Conservation (phyloP, 2,113 vertebrate species). For the Clarias gariepinus region DNA sequence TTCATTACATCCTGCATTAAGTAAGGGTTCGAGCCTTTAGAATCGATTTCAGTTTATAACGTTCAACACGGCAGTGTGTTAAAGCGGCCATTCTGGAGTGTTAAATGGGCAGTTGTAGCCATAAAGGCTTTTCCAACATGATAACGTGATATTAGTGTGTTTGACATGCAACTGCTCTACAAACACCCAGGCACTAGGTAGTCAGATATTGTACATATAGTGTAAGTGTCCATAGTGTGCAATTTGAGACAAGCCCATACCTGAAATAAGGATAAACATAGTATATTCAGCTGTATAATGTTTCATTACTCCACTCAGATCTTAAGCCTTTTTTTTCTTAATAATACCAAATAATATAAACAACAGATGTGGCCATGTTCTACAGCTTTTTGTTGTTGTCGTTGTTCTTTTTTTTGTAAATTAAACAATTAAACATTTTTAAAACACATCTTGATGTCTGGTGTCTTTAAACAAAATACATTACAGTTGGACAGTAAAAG, state of each 20-base stretch:
- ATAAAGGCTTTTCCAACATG: not conserved
- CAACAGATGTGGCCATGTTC: not conserved
- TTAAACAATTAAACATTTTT: constrained; percentile 17
- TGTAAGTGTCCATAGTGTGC: not conserved
- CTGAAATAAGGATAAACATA: not conserved
- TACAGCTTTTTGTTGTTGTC: not conserved
- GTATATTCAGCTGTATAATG: not conserved
- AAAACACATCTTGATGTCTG: not conserved
- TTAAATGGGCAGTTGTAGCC: not conserved
- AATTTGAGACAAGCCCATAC: not conserved
- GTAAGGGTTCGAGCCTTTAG: not conserved
- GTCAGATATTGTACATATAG: not conserved
- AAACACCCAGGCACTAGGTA: not conserved
- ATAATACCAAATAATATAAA: not conserved
- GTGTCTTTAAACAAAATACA: not conserved
- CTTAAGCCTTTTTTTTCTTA: not conserved
- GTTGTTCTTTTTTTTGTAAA: not conserved
- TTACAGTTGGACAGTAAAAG: no score
- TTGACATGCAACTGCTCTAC: not conserved
- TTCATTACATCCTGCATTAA: not conserved
- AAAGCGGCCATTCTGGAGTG: not conserved
- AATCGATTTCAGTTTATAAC: not conserved
- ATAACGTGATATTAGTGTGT: not conserved
- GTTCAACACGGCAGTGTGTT: not conserved
- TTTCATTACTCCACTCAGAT: not conserved